Conservation (phyloP, 2,797 vertebrate species). For the Bradypus variegatus region DNA sequence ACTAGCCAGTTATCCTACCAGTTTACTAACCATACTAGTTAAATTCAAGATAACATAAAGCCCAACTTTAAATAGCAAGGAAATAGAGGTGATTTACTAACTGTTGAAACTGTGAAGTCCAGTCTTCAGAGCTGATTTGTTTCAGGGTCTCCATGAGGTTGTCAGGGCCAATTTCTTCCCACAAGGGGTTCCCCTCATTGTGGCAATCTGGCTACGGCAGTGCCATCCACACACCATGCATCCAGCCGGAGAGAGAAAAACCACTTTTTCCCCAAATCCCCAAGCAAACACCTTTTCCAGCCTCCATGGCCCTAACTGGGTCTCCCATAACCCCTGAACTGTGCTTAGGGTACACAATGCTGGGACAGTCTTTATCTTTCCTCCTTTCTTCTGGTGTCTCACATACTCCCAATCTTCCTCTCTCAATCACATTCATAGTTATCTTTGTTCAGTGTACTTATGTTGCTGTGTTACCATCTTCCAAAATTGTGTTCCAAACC, state of each 20-base stretch:
- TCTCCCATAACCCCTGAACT: not conserved
- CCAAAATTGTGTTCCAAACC: too few species aligned
- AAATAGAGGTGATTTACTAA: not conserved
- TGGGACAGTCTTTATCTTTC: too few species aligned
- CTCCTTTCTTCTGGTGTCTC: too few species aligned
- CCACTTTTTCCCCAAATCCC: not conserved
- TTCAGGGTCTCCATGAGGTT: not conserved
- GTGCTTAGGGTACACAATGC: not conserved
- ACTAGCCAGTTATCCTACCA: not conserved
- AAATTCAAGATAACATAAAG: not conserved
- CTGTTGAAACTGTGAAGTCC: slow-evolving; percentile 16
- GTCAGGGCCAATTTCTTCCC: not conserved
- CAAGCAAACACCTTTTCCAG: not conserved
- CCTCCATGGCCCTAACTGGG: not conserved
- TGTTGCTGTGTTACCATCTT: too few species aligned
- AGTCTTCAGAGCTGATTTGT: not conserved
- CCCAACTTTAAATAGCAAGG: not conserved
- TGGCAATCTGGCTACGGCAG: not conserved
- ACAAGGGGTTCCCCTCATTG: not conserved
- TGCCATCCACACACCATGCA: not conserved
- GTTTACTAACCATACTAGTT: not conserved
- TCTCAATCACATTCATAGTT: too few species aligned
- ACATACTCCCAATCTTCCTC: too few species aligned
- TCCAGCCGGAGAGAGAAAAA: not conserved
- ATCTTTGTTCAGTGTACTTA: too few species aligned